Evolutionary conservation across 2,113 vertebrate species (phyloP).

Genomic region (Elaphurus davidianus): DNA sequence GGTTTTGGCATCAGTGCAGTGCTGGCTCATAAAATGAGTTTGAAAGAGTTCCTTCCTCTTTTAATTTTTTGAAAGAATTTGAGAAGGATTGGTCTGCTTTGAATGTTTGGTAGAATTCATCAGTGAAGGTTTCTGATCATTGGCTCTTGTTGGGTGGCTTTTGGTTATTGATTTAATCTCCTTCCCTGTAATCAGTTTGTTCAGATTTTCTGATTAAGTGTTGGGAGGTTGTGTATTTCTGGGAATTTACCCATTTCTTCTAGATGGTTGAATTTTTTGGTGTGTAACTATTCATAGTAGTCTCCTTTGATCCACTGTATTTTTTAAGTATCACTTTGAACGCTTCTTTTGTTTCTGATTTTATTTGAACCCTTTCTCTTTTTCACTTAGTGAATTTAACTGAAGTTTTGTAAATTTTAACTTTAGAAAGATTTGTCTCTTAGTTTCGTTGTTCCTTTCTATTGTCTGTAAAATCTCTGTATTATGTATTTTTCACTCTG

Average conservation of each 20-base stretch:
- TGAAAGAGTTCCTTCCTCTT: neutral
- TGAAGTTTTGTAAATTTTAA: neutral
- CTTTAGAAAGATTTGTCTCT: neutral
- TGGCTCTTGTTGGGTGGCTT: neutral
- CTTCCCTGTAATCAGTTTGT: neutral
- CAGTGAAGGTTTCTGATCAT: neutral
- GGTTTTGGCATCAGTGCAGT: neutral
- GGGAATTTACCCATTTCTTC: neutral
- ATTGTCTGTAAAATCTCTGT: neutral
- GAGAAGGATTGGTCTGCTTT: neutral
- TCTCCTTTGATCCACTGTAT: neutral
- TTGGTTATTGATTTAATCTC: neutral
- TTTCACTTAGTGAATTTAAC: neutral
- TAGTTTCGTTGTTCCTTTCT: neutral
- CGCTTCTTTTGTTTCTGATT: neutral
- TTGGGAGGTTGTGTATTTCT: neutral
- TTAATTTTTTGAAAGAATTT: neutral
- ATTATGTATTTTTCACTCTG: neutral
- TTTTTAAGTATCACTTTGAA: neutral
- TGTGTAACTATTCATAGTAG: neutral
- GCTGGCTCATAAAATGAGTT: neutral
- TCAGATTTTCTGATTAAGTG: neutral
- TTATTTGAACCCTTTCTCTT: neutral
- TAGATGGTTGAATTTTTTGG: neutral
- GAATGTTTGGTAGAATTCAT: neutral